Conservation (phyloP, 2,113 vertebrate species). For the Cyanoderma ruficeps region DNA sequence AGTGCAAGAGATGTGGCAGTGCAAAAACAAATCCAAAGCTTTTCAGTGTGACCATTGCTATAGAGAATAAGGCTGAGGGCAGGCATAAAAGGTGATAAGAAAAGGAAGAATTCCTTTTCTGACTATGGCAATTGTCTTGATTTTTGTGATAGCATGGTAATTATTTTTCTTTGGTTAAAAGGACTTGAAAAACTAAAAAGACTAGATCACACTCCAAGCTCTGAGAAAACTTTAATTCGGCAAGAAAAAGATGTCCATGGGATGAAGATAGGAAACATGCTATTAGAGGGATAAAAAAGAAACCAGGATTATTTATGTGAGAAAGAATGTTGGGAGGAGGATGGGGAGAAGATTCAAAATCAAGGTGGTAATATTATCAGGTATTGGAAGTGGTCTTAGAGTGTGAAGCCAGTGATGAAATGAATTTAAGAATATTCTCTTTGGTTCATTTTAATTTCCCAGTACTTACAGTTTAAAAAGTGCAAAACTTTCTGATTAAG, state of each 20-base stretch:
- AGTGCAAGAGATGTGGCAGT: background rate
- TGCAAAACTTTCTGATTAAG: background rate
- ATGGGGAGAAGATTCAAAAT: background rate
- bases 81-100: background rate
- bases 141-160: background rate
- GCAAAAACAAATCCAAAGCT: background rate
- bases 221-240: background rate
- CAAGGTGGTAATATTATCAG: background rate
- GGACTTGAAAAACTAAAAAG: background rate
- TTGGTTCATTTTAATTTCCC: background rate
- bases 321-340: background rate
- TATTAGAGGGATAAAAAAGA: background rate
- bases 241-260: background rate
- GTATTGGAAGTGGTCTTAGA: background rate
- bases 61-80: background rate
- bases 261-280: background rate
- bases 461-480: background rate
- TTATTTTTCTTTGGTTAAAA: background rate
- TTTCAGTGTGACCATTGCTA: background rate
- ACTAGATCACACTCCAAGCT: background rate
- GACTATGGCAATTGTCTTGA: background rate
- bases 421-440: background rate
- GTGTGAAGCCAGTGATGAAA: background rate
- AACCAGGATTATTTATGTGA: background rate
- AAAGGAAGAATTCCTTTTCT: background rate